Conservation (phyloP, 2,797 vertebrate species). For the Helarctos malayanus region DNA sequence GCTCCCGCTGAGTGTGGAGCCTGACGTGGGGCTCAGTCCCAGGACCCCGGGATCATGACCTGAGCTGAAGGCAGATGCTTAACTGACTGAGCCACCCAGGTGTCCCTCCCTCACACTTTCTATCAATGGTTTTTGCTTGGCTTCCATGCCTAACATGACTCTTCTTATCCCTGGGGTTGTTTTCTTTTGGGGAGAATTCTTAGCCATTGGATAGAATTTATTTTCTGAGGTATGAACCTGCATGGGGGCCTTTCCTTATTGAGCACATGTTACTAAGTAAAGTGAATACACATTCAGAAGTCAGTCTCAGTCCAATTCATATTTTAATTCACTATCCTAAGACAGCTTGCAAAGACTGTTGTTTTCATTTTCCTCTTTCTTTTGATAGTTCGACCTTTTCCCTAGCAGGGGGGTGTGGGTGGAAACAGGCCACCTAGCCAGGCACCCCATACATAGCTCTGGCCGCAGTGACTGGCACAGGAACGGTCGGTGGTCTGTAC, state of each 20-base stretch:
- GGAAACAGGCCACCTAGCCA: not conserved
- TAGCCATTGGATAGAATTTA: not conserved
- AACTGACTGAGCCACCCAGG: not conserved
- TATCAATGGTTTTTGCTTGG: not conserved
- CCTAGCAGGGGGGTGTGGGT: too few relatives aligned
- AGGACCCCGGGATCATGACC: not conserved
- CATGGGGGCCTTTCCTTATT: not conserved
- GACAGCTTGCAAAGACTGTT: too few relatives aligned
- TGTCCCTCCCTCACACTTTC: accelerated
- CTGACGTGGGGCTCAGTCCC: not conserved
- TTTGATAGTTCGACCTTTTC: not conserved
- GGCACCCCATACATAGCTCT: not conserved
- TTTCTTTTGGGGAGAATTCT: not conserved
- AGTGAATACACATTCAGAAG: not conserved
- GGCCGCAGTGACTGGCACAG: not conserved
- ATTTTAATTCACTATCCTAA: not conserved
- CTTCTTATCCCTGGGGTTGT: not conserved
- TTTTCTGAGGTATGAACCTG: not conserved
- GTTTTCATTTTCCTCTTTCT: not conserved
- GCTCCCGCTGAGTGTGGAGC: accelerated
- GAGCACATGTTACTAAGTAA: not conserved
- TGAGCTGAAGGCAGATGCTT: not conserved
- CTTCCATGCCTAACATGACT: not conserved
- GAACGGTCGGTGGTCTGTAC: not conserved
- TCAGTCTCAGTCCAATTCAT: not conserved